Conservation (phyloP, 2,888 invertebrate genomes). For the Zootermopsis nevadensis region DNA sequence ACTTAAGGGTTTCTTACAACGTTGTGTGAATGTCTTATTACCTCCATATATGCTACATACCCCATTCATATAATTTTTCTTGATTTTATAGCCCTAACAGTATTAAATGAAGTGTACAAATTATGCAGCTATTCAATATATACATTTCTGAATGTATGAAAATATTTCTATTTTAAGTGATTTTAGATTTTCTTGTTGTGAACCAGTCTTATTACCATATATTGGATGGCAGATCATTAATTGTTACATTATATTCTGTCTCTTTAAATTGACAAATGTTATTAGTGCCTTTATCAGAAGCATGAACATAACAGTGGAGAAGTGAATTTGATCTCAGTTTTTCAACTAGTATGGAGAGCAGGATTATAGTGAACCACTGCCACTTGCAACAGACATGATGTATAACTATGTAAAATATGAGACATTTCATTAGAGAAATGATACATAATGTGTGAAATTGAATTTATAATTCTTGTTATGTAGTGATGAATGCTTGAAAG, state of each 20-base stretch:
- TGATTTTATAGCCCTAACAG: too few relatives aligned
- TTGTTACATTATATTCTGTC: background rate
- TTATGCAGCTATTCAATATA: too few relatives aligned
- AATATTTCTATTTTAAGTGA: background rate
- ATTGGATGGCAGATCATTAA: background rate
- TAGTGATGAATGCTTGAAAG: constrained; percentile 1
- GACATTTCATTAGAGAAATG: background rate
- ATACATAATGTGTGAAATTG: background rate
- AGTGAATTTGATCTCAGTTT: background rate
- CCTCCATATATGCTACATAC: too few relatives aligned
- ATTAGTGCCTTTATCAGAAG: background rate
- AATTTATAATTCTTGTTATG: background rate
- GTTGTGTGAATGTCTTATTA: too few relatives aligned
- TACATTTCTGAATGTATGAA: background rate
- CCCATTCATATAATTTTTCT: too few relatives aligned
- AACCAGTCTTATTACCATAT: background rate
- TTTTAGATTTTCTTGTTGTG: background rate
- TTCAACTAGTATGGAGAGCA: background rate
- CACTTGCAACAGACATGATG: background rate
- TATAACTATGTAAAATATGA: background rate
- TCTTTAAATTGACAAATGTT: background rate
- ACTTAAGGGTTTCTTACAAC: too few relatives aligned
- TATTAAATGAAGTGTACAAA: too few relatives aligned
- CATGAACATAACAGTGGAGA: background rate
- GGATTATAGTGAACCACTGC: background rate